Base-by-base conservation (phyloP, 2,888 invertebrate genomes). In the Drosophila antonietae region DNA sequence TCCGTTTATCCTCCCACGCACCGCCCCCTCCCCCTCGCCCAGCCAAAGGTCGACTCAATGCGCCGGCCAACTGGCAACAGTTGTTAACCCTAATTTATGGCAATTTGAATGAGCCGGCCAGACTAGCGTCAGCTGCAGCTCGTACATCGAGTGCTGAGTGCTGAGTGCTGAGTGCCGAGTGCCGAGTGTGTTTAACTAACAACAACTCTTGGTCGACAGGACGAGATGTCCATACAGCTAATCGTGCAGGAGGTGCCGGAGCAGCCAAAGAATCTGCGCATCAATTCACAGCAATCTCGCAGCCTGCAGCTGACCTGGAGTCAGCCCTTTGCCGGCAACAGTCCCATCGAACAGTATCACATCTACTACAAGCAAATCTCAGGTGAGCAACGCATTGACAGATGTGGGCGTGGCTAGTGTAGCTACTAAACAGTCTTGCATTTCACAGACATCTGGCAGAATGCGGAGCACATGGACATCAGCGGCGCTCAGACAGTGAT, bases 171-270 rank as follows among this genome's bases (percentile, higher is more conserved):
- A 23, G 2, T 33, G 33, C 1, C 4, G 12, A 37, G 12, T 12
- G 33, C 14, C 0, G 10, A 33, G n/a, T 18, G 61, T 62, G 60
- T 31, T 57, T 55, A 58, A 58, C 71, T 62, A 64, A 73, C 56
- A 43, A 49, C 28, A 56, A 10, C 43, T 18, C 55, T 28, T 8
- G 37, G 14, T 43, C 28, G 44, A 57, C 91, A 74, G 93, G 98
- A 98, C 89, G 96, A 97, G 92, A 97, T 97, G 95, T 95, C 96
- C 60, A 97, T 98, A 91, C 97, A 97, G 91, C 94, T 98, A 71
- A 96, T 97, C 59, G 97, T 98, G 35, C 97, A 98, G 94, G 96
- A 98, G 94, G 96, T 96, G 47, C 98, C 98, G 1, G 98, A 98
- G 92, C 95, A 97, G 92, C 98, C 98, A 5, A 95, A 96, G 91